These are phyloP conservation scores for Portunus trituberculatus DNA, from an alignment of 1,140 invertebrate genomes.

Conservation along the genomic window DNA sequence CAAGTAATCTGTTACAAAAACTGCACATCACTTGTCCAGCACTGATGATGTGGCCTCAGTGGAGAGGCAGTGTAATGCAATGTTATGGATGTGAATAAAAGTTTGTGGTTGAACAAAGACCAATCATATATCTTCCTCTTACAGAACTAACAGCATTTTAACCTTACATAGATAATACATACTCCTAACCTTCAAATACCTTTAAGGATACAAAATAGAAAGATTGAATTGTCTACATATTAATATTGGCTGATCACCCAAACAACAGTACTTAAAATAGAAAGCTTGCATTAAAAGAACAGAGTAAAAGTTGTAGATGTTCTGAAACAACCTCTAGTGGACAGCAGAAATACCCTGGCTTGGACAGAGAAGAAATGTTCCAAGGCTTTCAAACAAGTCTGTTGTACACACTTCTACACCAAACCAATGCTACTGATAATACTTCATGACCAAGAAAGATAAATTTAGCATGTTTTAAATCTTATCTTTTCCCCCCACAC, in stretches of 20 bases:
- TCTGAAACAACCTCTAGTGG: neutral
- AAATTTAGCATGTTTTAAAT: neutral
- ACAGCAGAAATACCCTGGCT: constrained; percentile 1
- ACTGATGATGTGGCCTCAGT: neutral
- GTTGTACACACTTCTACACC: neutral
- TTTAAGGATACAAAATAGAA: neutral
- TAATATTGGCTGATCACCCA: constrained; percentile 13
- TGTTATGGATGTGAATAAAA: constrained; percentile 3
- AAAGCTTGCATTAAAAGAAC: constrained; percentile 1
- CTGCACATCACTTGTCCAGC: too few species aligned
- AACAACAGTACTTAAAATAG: neutral
- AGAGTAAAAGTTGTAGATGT: neutral
- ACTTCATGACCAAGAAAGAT: neutral
- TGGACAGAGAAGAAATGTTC: neutral
- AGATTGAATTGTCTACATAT: neutral
- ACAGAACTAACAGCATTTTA: neutral
- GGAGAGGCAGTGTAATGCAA: neutral
- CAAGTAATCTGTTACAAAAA: too few species aligned
- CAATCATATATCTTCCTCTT: neutral
- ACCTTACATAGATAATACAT: neutral
- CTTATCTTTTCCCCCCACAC: too few species aligned
- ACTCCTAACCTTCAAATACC: neutral
- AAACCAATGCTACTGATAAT: neutral
- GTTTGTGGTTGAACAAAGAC: neutral
- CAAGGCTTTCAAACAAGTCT: neutral